Percentiles rank a stretch among this genome's conserved stretches.
Evolutionary conservation across 2,113 vertebrate species (phyloP).

Genomic region (Trichomycterus rosablanca): DNA sequence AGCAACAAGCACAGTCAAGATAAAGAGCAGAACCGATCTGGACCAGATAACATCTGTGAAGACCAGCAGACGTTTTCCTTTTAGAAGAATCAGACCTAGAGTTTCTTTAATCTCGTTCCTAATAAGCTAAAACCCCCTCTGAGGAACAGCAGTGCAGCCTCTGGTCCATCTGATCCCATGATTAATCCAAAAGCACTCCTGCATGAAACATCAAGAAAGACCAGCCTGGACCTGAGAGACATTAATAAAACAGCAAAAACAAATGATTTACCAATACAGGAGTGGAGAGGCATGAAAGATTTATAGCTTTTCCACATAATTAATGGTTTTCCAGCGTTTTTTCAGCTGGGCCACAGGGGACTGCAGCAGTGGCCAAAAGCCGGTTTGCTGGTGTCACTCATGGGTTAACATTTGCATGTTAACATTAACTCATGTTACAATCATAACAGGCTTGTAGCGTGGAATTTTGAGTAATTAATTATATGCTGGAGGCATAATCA

Average conservation of each 20-base stretch:
- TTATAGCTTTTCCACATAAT: background rate
- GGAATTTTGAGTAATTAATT: no score
- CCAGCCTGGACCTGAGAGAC: constrained; percentile 12
- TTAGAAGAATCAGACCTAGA: constrained; percentile 26
- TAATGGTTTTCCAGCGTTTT: no score
- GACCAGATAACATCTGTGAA: constrained; percentile 45
- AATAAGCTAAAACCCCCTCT: constrained; percentile 38
- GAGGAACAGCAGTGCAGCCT: constrained; percentile 32
- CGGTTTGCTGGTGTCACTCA: no score
- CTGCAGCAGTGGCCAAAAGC: no score
- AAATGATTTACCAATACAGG: background rate
- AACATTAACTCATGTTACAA: no score
- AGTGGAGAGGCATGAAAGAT: background rate
- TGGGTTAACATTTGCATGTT: no score
- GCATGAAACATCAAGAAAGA: constrained; percentile 28
- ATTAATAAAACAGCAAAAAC: constrained; percentile 22
- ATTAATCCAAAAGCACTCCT: constrained; percentile 26
- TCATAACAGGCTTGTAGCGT: no score
- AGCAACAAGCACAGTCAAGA: constrained; percentile 31
- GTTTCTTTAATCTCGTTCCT: constrained; percentile 41
- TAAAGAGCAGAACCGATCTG: constrained; percentile 40
- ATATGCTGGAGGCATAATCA: no score
- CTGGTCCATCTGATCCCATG: constrained; percentile 29
- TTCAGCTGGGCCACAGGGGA: no score
- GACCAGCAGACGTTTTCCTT: constrained; percentile 37